Conservation (phyloP, 2,888 invertebrate species). For the Leptopilina drosophilae region DNA sequence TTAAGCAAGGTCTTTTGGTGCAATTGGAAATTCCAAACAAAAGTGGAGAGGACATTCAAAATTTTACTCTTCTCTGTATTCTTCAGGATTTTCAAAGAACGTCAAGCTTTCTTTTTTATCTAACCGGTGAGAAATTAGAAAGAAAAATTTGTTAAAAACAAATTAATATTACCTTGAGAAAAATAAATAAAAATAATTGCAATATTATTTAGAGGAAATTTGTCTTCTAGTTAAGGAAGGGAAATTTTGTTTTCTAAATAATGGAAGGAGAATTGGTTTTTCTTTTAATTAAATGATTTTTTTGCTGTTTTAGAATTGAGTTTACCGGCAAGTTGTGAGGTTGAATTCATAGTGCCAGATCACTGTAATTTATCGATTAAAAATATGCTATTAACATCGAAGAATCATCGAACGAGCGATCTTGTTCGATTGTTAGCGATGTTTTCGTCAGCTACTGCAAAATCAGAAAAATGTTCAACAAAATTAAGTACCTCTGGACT, state of each 20-base stretch:
- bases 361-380: conserved; percentile 67
- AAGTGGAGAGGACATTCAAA: conserved; percentile 68
- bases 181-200: no score
- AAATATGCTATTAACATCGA: conserved; percentile 65
- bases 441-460: conserved; percentile 75
- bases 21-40: conserved; percentile 75
- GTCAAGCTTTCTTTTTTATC: conserved; percentile 78
- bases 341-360: conserved; percentile 73
- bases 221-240: no score
- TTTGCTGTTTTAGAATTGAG: conserved; percentile 70
- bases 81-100: conserved; percentile 79
- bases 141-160: not conserved
- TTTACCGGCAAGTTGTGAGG: conserved; percentile 76
- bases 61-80: conserved; percentile 71
- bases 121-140: conserved; percentile 74
- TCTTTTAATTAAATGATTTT: not conserved
- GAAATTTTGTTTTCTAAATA: no score
- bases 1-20: conserved; percentile 79
- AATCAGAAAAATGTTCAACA: conserved; percentile 64
- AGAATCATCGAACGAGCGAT: conserved; percentile 71
- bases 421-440: conserved; percentile 75
- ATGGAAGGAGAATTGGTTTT: no score
- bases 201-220: no score
- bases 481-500: conserved; percentile 66
- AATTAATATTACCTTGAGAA: not conserved